phyloP scores from a whole-genome alignment of 2,888 invertebrate genomes.

The Lasioglossum malachurum region DNA sequence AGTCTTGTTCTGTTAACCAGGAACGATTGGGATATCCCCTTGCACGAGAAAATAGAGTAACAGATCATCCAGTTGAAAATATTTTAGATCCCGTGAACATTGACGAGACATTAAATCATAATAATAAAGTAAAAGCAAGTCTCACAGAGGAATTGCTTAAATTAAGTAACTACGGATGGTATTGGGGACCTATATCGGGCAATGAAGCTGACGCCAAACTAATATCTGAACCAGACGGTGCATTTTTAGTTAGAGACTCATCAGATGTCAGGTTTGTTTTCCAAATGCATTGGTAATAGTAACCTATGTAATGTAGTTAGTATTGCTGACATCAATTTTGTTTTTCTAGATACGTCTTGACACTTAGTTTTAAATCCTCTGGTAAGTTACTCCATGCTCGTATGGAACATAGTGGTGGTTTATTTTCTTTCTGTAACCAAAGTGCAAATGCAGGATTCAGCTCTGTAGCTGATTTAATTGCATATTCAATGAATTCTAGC shows the following conservation, averaged over 20 bases:
- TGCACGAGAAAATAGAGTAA: constrained; percentile 4
- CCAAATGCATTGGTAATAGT: neutral
- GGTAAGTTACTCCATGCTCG: constrained; percentile 91
- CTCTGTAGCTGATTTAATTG: constrained; percentile 90
- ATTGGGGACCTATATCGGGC: constrained; percentile 92
- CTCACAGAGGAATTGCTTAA: constrained; percentile 77
- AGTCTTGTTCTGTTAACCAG: constrained; percentile 7
- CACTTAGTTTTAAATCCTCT: constrained; percentile 90
- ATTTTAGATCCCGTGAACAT: constrained; percentile 17
- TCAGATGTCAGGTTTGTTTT: constrained; percentile 85
- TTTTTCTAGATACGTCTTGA: constrained; percentile 87
- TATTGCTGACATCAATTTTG: constrained; percentile 20
- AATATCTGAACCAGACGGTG: constrained; percentile 89
- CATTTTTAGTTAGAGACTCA: constrained; percentile 92
- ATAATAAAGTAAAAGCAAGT: constrained; percentile 70
- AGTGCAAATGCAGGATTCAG: constrained; percentile 86
- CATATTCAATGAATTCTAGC: constrained; percentile 90
- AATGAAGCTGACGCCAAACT: constrained; percentile 90
- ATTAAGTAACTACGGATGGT: constrained; percentile 88
- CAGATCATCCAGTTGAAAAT: constrained; percentile 13
- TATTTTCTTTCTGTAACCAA: constrained; percentile 88
- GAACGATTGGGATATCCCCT: neutral
- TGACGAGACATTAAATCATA: constrained; percentile 46
- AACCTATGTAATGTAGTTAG: neutral
- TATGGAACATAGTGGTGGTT: constrained; percentile 90